A percentile compares a stretch with the other conserved stretches of the same genome.
Evolutionary conservation across 1,140 invertebrate genomes (phyloP).

Genomic region (Leptinotarsa defecta): DNA sequence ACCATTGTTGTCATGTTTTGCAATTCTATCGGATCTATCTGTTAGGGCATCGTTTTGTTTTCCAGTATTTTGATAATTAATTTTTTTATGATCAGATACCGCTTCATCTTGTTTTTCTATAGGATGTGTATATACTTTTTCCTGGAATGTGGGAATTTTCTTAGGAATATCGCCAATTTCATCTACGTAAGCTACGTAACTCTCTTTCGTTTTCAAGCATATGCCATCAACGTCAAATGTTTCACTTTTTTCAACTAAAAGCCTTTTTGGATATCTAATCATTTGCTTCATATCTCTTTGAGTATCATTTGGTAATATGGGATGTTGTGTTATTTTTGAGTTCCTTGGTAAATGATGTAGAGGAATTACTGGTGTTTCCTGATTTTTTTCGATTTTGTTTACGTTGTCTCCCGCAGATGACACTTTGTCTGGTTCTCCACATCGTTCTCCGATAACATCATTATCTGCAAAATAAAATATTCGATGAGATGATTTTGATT

Average conservation of each 20-base stretch:
- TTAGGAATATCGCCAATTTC: not conserved
- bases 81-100: not conserved
- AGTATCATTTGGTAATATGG: not conserved
- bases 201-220: slow-evolving; percentile 19
- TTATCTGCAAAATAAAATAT: slow-evolving; percentile 1
- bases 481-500: not conserved
- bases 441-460: too few species aligned
- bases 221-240: slow-evolving; percentile 11
- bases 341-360: too few species aligned
- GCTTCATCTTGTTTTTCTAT: not conserved
- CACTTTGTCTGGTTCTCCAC: too few species aligned
- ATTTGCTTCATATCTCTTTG: not conserved
- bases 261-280: slow-evolving; percentile 4
- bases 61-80: not conserved
- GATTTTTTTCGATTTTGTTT: too few species aligned
- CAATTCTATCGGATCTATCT: not conserved
- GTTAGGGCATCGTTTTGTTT: not conserved
- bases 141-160: not conserved
- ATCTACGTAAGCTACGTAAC: slow-evolving; percentile 2
- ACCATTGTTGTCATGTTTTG: not conserved
- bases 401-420: too few species aligned
- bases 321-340: slow-evolving; percentile 11
- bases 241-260: slow-evolving; percentile 1
- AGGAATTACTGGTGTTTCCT: too few species aligned
- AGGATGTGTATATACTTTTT: not conserved